Evolutionary conservation across 1,140 invertebrate species (phyloP), one percentile per base, ranked within the genome.

Genomic region (Trichogramma pretiosum): DNA sequence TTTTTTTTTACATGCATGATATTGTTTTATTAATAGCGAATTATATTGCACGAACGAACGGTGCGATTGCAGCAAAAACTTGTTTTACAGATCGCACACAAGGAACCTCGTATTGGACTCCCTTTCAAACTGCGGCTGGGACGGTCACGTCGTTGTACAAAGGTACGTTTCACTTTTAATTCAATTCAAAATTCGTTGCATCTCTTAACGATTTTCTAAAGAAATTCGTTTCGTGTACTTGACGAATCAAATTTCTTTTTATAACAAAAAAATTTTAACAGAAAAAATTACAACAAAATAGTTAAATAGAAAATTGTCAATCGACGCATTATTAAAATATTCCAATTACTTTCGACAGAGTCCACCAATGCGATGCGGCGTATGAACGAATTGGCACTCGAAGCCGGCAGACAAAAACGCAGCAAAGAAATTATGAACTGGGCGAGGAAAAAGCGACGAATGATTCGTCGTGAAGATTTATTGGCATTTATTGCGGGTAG

Each of bases 111-210:
- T 68, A 85, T 35, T 89, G 85, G 85, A 60, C 85, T 57, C 83
- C 86, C 56, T 89, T 88, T 70, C 85, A 88, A 70, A 85, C 83
- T 53, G 85, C 86, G 57, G 85, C 85, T 56, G 82, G 83, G 33
- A 83, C 83, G 45, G 83, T 88, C 50, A 87, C 86, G 46, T 77
- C 78, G 34, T 72, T 88, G 45, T 89, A 87, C 66, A 87, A 87
- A 85, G 84, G 84, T 85, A 62, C 63, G 58, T n/a, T n/a, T n/a
- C n/a, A n/a, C n/a, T n/a, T n/a, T n/a, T n/a, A n/a, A n/a, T n/a
- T n/a, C n/a, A n/a, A n/a, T n/a, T n/a, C n/a, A n/a, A n/a, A n/a
- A n/a, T n/a, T n/a, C n/a, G n/a, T n/a, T n/a, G n/a, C n/a, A n/a
- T n/a, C n/a, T n/a, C n/a, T n/a, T n/a, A n/a, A 52, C 22, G 22